Evolutionary conservation across 2,888 invertebrate species (phyloP).

Genomic region (Sylvicola fuscatus): DNA sequence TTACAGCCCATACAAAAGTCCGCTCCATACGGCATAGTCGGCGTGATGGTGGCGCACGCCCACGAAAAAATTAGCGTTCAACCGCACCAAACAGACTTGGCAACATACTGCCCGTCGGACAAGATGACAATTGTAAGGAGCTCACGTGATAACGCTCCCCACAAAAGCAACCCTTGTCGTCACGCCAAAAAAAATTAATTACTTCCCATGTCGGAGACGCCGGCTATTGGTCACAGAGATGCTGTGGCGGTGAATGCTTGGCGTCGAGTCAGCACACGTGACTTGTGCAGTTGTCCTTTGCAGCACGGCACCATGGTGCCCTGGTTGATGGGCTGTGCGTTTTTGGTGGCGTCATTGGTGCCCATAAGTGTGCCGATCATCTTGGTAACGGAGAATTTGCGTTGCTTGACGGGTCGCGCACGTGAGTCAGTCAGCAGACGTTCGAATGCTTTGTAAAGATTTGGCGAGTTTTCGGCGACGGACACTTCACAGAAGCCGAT

Average conservation of each 20-base stretch:
- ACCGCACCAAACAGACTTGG: too few species aligned
- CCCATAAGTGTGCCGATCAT: conserved; percentile 36
- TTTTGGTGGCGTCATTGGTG: conserved; percentile 11
- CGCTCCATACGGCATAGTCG: too few species aligned
- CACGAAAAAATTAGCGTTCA: too few species aligned
- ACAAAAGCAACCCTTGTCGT: too few species aligned
- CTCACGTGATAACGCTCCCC: too few species aligned
- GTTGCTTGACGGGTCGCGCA: conserved; percentile 33
- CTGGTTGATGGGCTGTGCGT: conserved; percentile 24
- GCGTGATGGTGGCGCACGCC: too few species aligned
- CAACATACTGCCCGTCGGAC: too few species aligned
- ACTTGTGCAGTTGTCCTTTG: conserved; percentile 35
- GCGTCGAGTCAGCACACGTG: conserved; percentile 31
- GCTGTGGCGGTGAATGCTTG: conserved; percentile 39
- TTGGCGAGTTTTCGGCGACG: conserved; percentile 56
- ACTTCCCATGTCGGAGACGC: conserved; percentile 7
- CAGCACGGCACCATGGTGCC: conserved; percentile 38
- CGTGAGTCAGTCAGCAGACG: conserved; percentile 44
- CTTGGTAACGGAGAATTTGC: conserved; percentile 59
- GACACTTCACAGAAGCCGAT: conserved; percentile 65
- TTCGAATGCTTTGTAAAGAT: conserved; percentile 53
- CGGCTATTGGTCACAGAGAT: conserved; percentile 40
- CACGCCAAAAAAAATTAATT: too few species aligned
- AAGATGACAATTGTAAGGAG: too few species aligned
- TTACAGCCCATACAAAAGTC: too few species aligned